phyloP scores from a whole-genome alignment of 1,140 invertebrate species.

The Drosophila sp. region DNA sequence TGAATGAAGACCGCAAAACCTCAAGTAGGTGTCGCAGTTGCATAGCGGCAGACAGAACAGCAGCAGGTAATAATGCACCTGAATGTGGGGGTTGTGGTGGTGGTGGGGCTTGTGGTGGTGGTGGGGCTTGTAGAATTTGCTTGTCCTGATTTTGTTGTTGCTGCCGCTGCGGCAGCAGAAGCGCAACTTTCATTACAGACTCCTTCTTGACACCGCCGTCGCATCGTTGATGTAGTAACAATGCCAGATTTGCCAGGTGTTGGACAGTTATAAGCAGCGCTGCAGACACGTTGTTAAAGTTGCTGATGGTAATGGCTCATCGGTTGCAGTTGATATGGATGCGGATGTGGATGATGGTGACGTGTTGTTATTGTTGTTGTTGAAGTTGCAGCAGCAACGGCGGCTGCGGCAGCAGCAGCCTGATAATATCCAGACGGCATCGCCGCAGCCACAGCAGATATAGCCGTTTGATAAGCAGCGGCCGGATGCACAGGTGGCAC shows the following conservation, averaged over 20 bases:
- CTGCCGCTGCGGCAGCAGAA: background rate
- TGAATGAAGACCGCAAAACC: background rate
- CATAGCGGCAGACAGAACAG: slow-evolving; percentile 5
- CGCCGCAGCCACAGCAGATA: slow-evolving; percentile 17
- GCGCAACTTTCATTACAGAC: background rate
- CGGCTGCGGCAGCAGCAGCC: slow-evolving; percentile 19
- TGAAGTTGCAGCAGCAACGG: slow-evolving; percentile 17
- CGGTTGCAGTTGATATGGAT: slow-evolving; percentile 64
- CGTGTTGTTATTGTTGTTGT: slow-evolving; percentile 26
- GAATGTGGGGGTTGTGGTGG: background rate
- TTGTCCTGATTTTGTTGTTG: background rate
- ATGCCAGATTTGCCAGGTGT: slow-evolving; percentile 42
- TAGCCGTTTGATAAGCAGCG: slow-evolving; percentile 5
- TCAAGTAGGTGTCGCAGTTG: slow-evolving; percentile 24
- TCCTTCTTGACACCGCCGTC: slow-evolving; percentile 2
- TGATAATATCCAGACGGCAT: slow-evolving; percentile 2
- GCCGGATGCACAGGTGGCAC: slow-evolving; percentile 24
- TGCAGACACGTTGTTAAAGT: slow-evolving; percentile 76
- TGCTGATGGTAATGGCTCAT: slow-evolving; percentile 78
- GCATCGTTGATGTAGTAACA: slow-evolving; percentile 23
- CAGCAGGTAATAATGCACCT: slow-evolving; percentile 16
- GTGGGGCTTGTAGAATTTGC: background rate
- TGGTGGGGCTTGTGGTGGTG: background rate
- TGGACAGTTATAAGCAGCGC: slow-evolving; percentile 30
- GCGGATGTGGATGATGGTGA: slow-evolving; percentile 31